Conservation (phyloP, 1,140 invertebrate genomes). For the Drosophila hydei region DNA sequence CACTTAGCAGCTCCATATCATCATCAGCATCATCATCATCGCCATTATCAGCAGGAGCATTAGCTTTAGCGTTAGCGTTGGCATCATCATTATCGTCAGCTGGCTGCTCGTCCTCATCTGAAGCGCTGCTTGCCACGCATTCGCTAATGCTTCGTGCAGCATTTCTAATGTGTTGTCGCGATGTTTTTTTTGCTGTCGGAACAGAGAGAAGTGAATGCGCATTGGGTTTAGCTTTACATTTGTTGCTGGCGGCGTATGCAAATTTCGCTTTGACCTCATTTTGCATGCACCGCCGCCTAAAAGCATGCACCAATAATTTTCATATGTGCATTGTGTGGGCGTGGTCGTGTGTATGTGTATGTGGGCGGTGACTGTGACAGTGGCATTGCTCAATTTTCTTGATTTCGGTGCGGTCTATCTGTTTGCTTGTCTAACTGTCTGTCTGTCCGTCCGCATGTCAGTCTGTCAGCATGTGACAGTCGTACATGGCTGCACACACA, state of each 20-base stretch:
- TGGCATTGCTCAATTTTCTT: conserved; percentile 79
- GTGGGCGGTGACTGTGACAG: conserved; percentile 30
- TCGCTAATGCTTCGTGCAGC: conserved; percentile 80
- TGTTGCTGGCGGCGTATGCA: conserved; percentile 52
- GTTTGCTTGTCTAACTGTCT: conserved; percentile 38
- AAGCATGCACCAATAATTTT: conserved; percentile 80
- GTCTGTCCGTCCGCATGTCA: conserved; percentile 28
- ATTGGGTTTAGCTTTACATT: conserved; percentile 53
- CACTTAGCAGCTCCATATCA: conserved; percentile 69
- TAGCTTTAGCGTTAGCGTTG: conserved; percentile 32
- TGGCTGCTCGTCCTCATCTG: conserved; percentile 47
- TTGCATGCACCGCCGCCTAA: conserved; percentile 61
- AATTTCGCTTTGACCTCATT: conserved; percentile 71
- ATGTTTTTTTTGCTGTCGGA: conserved; percentile 43
- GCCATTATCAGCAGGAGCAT: conserved; percentile 23
- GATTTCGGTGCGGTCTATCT: conserved; percentile 70
- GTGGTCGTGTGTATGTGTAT: background rate
- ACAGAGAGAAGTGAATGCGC: conserved; percentile 20
- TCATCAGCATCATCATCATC: conserved; percentile 54
- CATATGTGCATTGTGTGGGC: conserved; percentile 70
- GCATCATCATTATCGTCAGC: conserved; percentile 2
- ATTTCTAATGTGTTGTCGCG: conserved; percentile 66
- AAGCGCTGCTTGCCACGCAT: conserved; percentile 67
- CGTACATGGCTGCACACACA: conserved; percentile 64
- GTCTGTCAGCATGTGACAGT: conserved; percentile 58